Evolutionary conservation across 1,140 invertebrate species (phyloP).

Genomic region (Augochlora pura): DNA sequence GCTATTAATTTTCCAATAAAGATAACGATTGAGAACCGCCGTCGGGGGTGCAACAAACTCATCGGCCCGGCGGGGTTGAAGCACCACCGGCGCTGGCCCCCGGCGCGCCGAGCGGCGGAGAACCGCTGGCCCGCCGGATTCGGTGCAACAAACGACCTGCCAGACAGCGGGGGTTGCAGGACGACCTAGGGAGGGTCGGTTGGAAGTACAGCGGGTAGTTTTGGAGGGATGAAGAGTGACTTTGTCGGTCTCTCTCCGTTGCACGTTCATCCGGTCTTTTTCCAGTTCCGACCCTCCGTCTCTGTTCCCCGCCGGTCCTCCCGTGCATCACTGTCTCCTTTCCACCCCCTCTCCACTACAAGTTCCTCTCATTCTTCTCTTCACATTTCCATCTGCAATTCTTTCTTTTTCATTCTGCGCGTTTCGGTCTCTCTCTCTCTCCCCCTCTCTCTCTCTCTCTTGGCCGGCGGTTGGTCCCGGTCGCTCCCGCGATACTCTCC

Average conservation of each 20-base stretch:
- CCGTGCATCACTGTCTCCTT: neutral
- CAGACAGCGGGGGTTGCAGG: constrained; percentile 73
- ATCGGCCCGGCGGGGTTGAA: constrained; percentile 59
- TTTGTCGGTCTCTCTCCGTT: neutral
- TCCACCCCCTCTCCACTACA: neutral
- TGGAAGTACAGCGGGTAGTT: constrained; percentile 65
- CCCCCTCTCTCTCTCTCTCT: neutral
- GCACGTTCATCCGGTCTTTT: neutral
- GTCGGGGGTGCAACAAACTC: constrained; percentile 72
- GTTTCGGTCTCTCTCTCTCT: neutral
- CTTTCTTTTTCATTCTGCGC: constrained; percentile 35
- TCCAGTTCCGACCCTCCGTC: constrained; percentile 14
- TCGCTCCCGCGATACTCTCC: neutral
- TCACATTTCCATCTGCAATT: constrained; percentile 32
- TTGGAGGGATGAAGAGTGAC: constrained; percentile 52
- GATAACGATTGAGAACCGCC: constrained; percentile 56
- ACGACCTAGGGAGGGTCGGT: constrained; percentile 52
- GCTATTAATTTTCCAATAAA: neutral
- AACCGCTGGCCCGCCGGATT: constrained; percentile 72
- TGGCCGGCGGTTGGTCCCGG: neutral
- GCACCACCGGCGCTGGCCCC: constrained; percentile 52
- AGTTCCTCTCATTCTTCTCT: constrained; percentile 16
- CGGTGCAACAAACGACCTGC: constrained; percentile 76
- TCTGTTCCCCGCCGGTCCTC: constrained; percentile 19
- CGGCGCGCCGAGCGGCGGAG: constrained; percentile 60